Evolutionary conservation across 2,888 invertebrate genomes (phyloP).

Genomic region (Cyrtodaria siliqua): DNA sequence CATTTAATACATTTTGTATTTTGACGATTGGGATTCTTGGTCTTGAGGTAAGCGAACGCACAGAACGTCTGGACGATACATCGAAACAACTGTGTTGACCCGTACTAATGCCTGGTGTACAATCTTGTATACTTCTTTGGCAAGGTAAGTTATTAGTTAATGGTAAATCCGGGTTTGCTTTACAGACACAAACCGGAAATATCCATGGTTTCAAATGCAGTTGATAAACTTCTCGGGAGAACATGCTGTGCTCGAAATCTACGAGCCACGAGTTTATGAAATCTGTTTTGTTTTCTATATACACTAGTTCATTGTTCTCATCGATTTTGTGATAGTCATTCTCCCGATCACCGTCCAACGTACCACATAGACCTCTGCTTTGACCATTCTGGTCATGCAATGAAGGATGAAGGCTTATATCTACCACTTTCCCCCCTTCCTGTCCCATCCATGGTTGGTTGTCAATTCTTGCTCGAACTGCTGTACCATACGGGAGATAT

Average conservation of each 20-base stretch:
- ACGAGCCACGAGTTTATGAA: not conserved
- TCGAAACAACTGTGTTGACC: slow-evolving; percentile 2
- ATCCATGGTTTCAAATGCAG: slow-evolving; percentile 2
- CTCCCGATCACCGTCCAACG: not conserved
- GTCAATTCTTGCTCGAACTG: slow-evolving; percentile 35
- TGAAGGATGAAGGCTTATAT: slow-evolving; percentile 3
- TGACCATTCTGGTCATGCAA: slow-evolving; percentile 4
- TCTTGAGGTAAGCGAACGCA: not conserved
- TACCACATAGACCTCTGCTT: not conserved
- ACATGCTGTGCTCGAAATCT: not conserved
- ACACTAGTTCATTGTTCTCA: not conserved
- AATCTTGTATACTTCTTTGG: not conserved
- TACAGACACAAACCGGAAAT: slow-evolving; percentile 2
- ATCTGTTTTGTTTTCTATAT: not conserved
- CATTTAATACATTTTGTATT: not conserved
- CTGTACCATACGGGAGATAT: slow-evolving; percentile 42
- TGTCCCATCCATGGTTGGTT: slow-evolving; percentile 16
- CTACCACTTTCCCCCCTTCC: slow-evolving; percentile 3
- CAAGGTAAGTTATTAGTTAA: not conserved
- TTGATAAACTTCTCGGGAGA: not conserved
- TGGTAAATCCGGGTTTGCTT: not conserved
- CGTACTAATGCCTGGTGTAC: not conserved
- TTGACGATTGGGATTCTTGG: not conserved
- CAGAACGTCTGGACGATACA: slow-evolving; percentile 1
- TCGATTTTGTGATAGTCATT: not conserved